Base-by-base conservation (phyloP, 2,888 invertebrate species). In the Lepidochitona cinerea region DNA sequence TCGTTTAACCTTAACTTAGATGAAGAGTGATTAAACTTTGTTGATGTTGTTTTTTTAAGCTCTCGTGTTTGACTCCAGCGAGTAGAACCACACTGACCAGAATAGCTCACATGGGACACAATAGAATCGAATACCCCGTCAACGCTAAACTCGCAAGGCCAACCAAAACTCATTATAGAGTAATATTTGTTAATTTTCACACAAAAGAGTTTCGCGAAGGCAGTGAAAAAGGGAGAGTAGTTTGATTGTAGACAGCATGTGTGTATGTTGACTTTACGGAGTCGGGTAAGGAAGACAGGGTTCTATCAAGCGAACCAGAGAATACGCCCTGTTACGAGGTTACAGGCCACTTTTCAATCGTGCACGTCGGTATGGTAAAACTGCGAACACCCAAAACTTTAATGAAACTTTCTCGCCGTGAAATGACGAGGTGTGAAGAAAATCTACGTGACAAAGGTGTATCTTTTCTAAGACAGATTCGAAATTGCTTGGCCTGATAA, bases 131-230 rank as follows among this genome's bases (percentile, higher is more conserved):
- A 32, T 59, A 59, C 32, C 29, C 26, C 12, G 32, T 4, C 26
- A 23, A 23, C 32, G 59, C 59, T 59, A 59, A 59, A 59, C 29
- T 59, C 59, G 26, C 32, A 59, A 59, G 29, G 59, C 23, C 59
- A 59, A 59, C 59, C 29, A 59, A 59, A 29, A 59, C 59, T 59
- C 59, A 59, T 59, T 59, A 59, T 23, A 59, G 59, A 59, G 59
- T 29, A 59, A 59, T 59, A 59, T 59, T 59, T 59, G 59, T 59
- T 59, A 59, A 59, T 59, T 59, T 59, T 29, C 1, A 59, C 59
- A 59, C 59, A 59, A 59, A 29, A 29, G 59, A 26, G 32, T 59
- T 26, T 26, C 59, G 29, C 29, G 29, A 29, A 26, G 26, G 59
- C 59, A 29, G 59, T 26, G 23, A 59, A 26, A 59, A 29, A 32